Base-by-base conservation (phyloP, 2,113 vertebrate species). In the Aythya baeri region DNA sequence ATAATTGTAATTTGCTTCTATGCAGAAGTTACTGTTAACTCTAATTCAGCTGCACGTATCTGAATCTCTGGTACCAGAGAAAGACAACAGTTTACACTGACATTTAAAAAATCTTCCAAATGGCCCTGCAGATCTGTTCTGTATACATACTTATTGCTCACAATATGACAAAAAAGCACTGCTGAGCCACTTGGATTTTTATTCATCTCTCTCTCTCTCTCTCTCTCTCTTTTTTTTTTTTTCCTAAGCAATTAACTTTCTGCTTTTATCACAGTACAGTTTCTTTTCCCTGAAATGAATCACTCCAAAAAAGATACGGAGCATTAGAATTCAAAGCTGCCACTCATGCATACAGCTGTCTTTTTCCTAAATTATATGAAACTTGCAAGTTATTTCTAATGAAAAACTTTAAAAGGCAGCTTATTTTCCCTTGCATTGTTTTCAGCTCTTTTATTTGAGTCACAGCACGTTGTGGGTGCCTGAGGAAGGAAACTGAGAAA, bases 261-360 rank as follows among this genome's bases (percentile, higher is more conserved):
- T 83, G 61, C 73, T 91, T 90, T 86, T 94, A 87, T 94, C 79
- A 77, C 74, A 92, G 78, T 77, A 79, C 29, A 83, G 70, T 41
- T 97, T 85, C 59, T 93, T 66, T 83, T 58, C 58, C 75, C 78
- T 91, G 84, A 94, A 94, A 95, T 92, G 43, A 92, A 94, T 92
- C 54, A 94, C 89, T 54, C 61, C 18, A 91, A 88, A 76, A 79
- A 71, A 83, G 74, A 96, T 90, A 91, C 88, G 38, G 44, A 81
- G 91, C 94, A 76, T 61, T 67, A 86, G 86, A 63, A 91, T 92
- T 95, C 91, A 95, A 91, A 85, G 77, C 80, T 94, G 88, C 59
- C 80, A 86, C 36, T 87, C 83, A 72, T 41, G 74, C 86, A 93
- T 73, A 72, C 89, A 96, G 78, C 72, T 93, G 88, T 52, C 13